Conservation (phyloP, 2,888 invertebrate species). For the Spodoptera littoralis region DNA sequence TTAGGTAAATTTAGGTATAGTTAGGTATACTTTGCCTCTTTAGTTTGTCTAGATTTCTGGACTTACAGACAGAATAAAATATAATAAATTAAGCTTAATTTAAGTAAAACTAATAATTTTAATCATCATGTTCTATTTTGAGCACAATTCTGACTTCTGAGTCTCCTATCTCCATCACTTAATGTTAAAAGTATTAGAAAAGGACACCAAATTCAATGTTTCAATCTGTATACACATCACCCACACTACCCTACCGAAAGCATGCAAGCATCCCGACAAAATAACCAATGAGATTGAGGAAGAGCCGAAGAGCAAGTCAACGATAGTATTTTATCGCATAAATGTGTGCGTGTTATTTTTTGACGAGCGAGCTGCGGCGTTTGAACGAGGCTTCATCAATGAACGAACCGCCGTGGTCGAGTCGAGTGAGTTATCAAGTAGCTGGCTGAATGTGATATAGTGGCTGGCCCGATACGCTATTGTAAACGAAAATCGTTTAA, state of each 20-base stretch:
- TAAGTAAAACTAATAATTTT: no score
- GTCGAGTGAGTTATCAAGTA: constrained; percentile 56
- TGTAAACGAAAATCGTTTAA: constrained; percentile 54
- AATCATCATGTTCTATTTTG: no score
- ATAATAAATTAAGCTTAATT: no score
- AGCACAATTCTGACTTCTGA: no score
- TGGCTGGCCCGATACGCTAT: constrained; percentile 48
- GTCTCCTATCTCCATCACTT: no score
- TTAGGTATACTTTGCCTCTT: no score
- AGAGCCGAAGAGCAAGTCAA: constrained; percentile 22
- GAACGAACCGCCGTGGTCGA: constrained; percentile 30
- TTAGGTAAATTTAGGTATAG: no score
- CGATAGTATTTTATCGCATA: constrained; percentile 30
- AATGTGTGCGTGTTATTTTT: constrained; percentile 47
- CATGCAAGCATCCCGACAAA: constrained; percentile 5
- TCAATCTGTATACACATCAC: neutral
- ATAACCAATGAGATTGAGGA: constrained; percentile 42
- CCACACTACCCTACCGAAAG: neutral
- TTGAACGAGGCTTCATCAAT: constrained; percentile 57
- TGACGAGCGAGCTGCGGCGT: constrained; percentile 55
- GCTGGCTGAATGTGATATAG: constrained; percentile 53
- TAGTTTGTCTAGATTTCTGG: no score
- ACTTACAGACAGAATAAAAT: no score
- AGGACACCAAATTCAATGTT: constrained; percentile 15
- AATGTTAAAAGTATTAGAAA: constrained; percentile 6